Base-by-base conservation (phyloP, 2,113 vertebrate genomes). In the Pseudopipra pipra region DNA sequence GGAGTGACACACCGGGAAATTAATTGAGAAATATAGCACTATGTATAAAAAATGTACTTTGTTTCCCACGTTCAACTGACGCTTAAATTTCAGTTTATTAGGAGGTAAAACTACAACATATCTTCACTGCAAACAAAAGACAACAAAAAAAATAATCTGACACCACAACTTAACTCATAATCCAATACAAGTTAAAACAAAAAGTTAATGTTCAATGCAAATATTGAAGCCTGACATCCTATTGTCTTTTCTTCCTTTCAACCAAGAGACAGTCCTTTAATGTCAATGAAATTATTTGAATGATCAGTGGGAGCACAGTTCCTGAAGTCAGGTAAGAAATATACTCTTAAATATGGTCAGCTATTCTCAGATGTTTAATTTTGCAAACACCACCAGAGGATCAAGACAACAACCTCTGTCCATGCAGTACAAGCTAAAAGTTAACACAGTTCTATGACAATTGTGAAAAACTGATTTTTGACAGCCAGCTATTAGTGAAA, bases 401-500 rank as follows among this genome's bases (percentile, higher is more conserved):
- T 58, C 37, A 78, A 87, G 39, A 59, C 41, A 71, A 83, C 47
- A 65, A 73, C 63, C 6, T 63, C 56, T 47, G 14, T 23, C 52
- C 12, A 28, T 1, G 1, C 2, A 71, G 39, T 8, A 87, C 49
- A 58, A 41, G 12, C 35, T 85, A 63, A 37, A 88, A 91, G 33
- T 61, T 79, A 92, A 95, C 43, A 80, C 16, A 77, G 63, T 35
- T 49, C 39, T 39, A 84, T 5, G 19, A 16, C 58, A 83, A 24
- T 46, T 70, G 80, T 33, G 37, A 43, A 93, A 93, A 93, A 61
- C 39, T 74, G 35, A 71, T 80, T 93, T 95, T 96, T 95, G 93
- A 90, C 56, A 94, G 77, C 19, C 41, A 88, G 62, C 33, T 93
- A 96, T 89, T 87, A 95, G 70, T 37, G 49, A 95, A 95, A 93